Evolutionary conservation across 2,113 vertebrate genomes (phyloP).

Genomic region (Ailuropoda melanoleuca): DNA sequence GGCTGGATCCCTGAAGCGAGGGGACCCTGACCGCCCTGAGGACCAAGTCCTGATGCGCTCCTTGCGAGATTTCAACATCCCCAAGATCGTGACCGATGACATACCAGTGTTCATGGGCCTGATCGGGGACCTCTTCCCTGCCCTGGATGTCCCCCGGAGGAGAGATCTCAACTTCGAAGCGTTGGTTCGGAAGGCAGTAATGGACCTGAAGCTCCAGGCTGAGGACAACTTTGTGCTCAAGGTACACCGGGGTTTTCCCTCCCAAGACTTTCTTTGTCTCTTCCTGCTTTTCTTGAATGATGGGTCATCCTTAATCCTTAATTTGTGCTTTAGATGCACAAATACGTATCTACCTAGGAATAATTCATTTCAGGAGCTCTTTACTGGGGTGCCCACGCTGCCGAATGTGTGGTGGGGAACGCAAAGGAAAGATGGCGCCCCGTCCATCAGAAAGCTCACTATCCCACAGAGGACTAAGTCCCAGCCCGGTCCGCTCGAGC

Average conservation of each 20-base stretch:
- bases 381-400: not conserved
- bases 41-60: constrained; percentile 98
- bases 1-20: constrained; percentile 94
- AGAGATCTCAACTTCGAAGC: constrained; percentile 90
- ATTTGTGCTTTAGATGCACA: not conserved
- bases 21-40: constrained; percentile 90
- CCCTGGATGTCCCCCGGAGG: constrained; percentile 92
- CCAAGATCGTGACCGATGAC: constrained; percentile 95
- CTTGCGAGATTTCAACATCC: constrained; percentile 95
- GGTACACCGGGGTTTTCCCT: constrained; percentile 80
- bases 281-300: not conserved
- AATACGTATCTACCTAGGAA: not conserved
- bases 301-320: not conserved
- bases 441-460: accelerated
- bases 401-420: not conserved
- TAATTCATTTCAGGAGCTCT: not conserved
- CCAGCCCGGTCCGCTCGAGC: not conserved
- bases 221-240: constrained; percentile 98
- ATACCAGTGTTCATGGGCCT: constrained; percentile 96
- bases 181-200: constrained; percentile 88
- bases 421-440: not conserved
- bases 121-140: constrained; percentile 94
- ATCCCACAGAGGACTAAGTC: not conserved
- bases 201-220: constrained; percentile 92
- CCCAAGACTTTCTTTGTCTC: not conserved